Base-by-base conservation (phyloP, 1,140 invertebrate species). In the Drosophila azteca region DNA sequence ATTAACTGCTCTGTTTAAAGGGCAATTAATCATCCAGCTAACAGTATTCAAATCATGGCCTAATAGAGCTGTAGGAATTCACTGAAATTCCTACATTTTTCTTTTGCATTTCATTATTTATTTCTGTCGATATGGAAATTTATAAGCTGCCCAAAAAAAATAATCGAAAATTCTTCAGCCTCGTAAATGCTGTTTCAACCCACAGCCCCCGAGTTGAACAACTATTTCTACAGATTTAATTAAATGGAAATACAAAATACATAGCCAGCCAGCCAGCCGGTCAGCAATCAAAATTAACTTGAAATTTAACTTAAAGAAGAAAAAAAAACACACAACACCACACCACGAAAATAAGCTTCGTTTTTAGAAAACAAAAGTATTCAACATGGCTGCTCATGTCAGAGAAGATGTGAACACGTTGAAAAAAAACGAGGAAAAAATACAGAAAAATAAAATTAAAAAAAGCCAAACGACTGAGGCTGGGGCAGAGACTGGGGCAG, bases 291-390 rank as follows among this genome's bases (percentile, higher is more conserved):
- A 71, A 87, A 76, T 82, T 88, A 87, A 74, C 65, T 75, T 77
- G 80, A 83, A 80, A 44, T 70, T 75, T 65, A 44, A 72, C 50
- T 66, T 57, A 17, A 41, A 54, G 61, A 66, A 65, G 46, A 68
- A 58, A 58, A 20, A 20, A n/a, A n/a, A n/a, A n/a, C n/a, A n/a
- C n/a, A n/a, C n/a, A n/a, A n/a, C n/a, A n/a, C n/a, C n/a, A 49
- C 48, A 53, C 15, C 17, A 68, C 57, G 22, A 64, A 68, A 57
- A 57, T 55, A 49, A 83, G 79, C 54, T 57, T 72, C 53, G 58
- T 69, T 79, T 79, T 77, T 76, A 76, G 65, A 88, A 87, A 79
- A 88, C 71, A 90, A 90, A 89, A 88, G 78, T 84, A 90, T 90
- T 75, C 80, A 90, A 90, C 74, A 90, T 90, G 89, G 89, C 89